Evolutionary conservation across 2,888 invertebrate species (phyloP).

Genomic region (Trissolcus japonicus): DNA sequence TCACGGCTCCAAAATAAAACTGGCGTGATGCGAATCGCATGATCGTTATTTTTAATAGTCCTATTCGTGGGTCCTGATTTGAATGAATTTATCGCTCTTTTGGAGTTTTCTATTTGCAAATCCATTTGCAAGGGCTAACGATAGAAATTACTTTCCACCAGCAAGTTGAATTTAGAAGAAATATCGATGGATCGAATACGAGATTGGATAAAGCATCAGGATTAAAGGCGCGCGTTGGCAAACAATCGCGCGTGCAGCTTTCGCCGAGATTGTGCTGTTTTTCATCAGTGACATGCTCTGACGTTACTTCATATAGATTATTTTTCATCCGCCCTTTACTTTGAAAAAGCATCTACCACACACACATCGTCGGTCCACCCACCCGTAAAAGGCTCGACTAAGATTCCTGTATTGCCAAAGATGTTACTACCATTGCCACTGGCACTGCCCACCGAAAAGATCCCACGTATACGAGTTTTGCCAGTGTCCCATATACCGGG

Average conservation of each 20-base stretch:
- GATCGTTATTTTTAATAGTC: not conserved
- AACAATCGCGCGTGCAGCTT: slow-evolving; percentile 30
- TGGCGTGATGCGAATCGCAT: not conserved
- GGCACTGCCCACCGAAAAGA: slow-evolving; percentile 59
- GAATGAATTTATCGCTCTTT: too few species aligned
- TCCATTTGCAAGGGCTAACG: not conserved
- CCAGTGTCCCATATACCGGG: slow-evolving; percentile 72
- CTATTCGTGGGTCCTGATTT: not conserved
- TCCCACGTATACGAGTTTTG: slow-evolving; percentile 71
- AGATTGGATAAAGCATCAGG: slow-evolving; percentile 2
- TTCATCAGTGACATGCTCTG: slow-evolving; percentile 40
- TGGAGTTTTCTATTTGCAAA: not conserved
- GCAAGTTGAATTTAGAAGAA: not conserved
- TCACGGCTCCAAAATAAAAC: not conserved
- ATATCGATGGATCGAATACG: not conserved
- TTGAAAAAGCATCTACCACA: slow-evolving; percentile 48
- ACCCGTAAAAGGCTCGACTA: slow-evolving; percentile 70
- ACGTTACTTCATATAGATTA: slow-evolving; percentile 53
- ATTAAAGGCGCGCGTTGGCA: slow-evolving; percentile 17
- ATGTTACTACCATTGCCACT: slow-evolving; percentile 55
- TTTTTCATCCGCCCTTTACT: slow-evolving; percentile 59
- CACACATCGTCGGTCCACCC: slow-evolving; percentile 52
- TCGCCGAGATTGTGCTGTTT: slow-evolving; percentile 40
- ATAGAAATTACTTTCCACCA: not conserved
- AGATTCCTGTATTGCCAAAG: slow-evolving; percentile 61